Evolutionary conservation across 2,797 vertebrate genomes (phyloP), one percentile per base, ranked within the genome.

Genomic region (Sciurus vulgaris): DNA sequence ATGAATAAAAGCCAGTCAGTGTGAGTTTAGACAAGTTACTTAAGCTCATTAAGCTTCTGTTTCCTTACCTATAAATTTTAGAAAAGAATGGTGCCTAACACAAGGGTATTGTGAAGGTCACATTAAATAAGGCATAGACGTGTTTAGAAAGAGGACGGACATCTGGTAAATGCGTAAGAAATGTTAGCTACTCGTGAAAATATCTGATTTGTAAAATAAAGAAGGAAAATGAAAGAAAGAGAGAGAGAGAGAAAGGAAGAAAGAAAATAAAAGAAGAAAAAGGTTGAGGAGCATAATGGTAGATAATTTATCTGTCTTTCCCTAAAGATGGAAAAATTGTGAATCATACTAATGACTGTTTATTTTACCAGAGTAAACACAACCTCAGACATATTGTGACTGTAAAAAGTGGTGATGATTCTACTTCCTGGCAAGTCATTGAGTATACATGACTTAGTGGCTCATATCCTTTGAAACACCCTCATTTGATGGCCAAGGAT

Each of bases 321-420:
- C 47, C 77, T 81, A 72, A 96, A 86, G 38, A 84, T 95, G 78
- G 69, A 61, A 92, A 93, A 90, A 85, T 77, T 41, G 86, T 96
- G 95, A 97, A 92, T 97, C 95, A 98, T 83, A 22, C 38, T 85
- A 73, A 93, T 92, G 86, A 95, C 65, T 96, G 11, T 90, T 94
- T 94, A 86, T 89, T 94, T 96, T 97, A 79, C 89, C 93, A 95
- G 49, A 97, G 95, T 89, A 95, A 97, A 95, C 86, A 94, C 67
- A 86, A 86, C 86, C 95, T 95, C 91, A 96, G 92, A 93, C 84
- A 89, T 94, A 93, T 6, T 81, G 54, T 94, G 86, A 89, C 88
- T 95, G 72, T 82, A 63, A 96, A 97, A 78, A n/a, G 51, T 90
- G 51, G 61, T 78, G 70, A 92, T 96, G 90, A 96, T 90, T 91